Evolutionary conservation across 2,888 invertebrate species (phyloP), one percentile per base, ranked within the genome.

Genomic region (Monochamus alternatus): DNA sequence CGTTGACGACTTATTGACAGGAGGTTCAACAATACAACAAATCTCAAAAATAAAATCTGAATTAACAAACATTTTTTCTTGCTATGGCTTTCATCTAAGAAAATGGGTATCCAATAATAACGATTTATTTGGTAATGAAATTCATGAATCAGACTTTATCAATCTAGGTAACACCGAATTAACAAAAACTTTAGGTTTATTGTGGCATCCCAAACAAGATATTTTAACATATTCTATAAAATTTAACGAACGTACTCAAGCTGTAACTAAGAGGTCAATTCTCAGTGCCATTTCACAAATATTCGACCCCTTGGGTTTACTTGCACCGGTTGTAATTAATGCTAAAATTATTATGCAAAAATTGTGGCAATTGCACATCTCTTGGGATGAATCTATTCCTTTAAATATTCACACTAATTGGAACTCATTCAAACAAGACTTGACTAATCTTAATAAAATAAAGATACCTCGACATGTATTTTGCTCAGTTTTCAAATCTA

Each of bases 351-450:
- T 73, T 65, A 60, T 73, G 22, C 67, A 66, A 71, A 69, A 59
- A 55, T 47, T 74, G 7, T 74, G 74, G 70, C 70, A 65, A 64
- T 44, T 70, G 12, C 31, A 72, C 8, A 30, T 31, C 38, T 60
- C 22, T 30, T 71, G 74, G 64, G 74, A 71, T 55, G 74, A 74
- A 31, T 30, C 30, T 8, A 65, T 71, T 8, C 74, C 74, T 12
- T 32, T 59, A 9, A 44, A 55, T 60, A 3, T 73, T n/a, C 47
- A 30, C 43, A 68, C 59, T n/a, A 60, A n/a, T 12, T 73, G 73
- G 73, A 31, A 38, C 32, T 43, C 52, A 14, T 66, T 73, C 9
- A 55, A 59, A 10, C 32, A 66, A 47, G 65, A 73, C 22, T 10
- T 73, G 8, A 44, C 7, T 47, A 31, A 66, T 10, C 47, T 73